These are phyloP conservation scores for Sitobion miscanthi DNA, from an alignment of 1,140 invertebrate species.

Conservation along the genomic window DNA sequence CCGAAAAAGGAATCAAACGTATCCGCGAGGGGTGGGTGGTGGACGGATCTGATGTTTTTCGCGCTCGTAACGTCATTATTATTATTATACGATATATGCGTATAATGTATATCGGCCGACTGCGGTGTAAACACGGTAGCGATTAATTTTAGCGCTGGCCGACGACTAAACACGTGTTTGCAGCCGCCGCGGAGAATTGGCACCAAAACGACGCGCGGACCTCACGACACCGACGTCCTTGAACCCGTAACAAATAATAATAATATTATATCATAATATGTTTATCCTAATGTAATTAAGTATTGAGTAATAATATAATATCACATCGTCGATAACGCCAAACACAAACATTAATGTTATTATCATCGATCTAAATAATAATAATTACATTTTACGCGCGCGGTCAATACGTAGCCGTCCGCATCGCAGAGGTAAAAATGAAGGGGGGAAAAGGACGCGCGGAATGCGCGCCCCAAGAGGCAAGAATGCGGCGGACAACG, in stretches of 20 bases:
- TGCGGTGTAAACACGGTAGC: conserved; percentile 27
- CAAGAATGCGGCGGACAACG: conserved; percentile 30
- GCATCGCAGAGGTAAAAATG: neutral
- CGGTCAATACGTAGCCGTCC: neutral
- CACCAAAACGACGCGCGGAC: neutral
- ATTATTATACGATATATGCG: neutral
- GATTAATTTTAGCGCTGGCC: conserved; percentile 18
- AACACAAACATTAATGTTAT: neutral
- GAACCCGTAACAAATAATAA: conserved; percentile 29
- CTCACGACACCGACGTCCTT: conserved; percentile 30
- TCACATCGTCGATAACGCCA: neutral
- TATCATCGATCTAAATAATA: neutral
- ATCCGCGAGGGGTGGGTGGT: too few relatives aligned
- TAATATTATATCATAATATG: neutral
- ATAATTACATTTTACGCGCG: neutral
- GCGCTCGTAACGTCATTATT: neutral
- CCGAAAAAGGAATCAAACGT: neutral
- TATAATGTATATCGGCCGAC: neutral
- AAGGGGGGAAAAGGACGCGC: neutral
- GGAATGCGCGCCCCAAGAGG: neutral
- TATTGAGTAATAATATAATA: neutral
- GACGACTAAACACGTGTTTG: conserved; percentile 23
- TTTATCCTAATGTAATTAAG: neutral
- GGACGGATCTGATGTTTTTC: neutral
- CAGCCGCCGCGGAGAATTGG: conserved; percentile 5